Conservation (phyloP, 2,888 invertebrate genomes). For the Neoascia interrupta region DNA sequence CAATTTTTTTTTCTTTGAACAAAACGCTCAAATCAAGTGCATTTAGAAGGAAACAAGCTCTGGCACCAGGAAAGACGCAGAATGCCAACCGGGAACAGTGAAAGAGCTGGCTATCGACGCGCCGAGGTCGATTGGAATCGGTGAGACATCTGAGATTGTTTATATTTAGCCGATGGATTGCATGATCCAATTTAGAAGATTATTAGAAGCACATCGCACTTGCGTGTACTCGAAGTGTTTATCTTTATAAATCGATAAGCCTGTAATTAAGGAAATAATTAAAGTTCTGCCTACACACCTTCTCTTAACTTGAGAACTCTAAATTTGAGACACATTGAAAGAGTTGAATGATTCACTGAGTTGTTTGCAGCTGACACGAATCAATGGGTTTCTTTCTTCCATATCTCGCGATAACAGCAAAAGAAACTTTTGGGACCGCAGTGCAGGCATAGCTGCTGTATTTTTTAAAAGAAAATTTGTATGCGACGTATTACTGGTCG, state of each 20-base stretch:
- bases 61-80: constrained; percentile 71
- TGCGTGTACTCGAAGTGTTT: constrained; percentile 14
- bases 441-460: too few species aligned
- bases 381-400: too few species aligned
- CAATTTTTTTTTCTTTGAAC: neutral
- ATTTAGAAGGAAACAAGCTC: neutral
- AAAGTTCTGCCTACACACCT: too few species aligned
- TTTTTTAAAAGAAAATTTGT: too few species aligned
- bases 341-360: too few species aligned
- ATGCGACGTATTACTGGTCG: too few species aligned
- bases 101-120: constrained; percentile 71
- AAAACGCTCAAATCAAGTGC: neutral
- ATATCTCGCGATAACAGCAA: too few species aligned
- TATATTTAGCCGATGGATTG: neutral
- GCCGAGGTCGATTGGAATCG: constrained; percentile 77
- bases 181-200: neutral
- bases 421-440: too few species aligned
- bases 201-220: neutral
- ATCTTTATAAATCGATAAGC: neutral
- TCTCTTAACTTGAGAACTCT: too few species aligned
- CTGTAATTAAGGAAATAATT: too few species aligned
- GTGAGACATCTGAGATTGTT: constrained; percentile 68
- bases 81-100: constrained; percentile 70
- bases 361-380: too few species aligned
- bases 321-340: too few species aligned